Evolutionary conservation across 2,113 vertebrate species (phyloP).

Genomic region (Chunga burmeisteri): DNA sequence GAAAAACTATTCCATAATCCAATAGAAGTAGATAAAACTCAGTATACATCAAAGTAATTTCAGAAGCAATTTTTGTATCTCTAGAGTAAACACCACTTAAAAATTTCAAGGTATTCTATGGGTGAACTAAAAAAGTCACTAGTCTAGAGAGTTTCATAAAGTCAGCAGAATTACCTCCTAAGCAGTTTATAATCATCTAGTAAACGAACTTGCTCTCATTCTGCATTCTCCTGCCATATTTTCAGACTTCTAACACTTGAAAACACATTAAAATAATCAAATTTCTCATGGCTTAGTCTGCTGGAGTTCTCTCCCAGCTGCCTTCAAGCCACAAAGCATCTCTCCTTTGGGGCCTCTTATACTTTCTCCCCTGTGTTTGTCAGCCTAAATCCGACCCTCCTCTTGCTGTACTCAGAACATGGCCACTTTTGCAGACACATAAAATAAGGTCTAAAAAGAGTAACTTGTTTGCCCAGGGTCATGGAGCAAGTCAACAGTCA

Average conservation of each 20-base stretch:
- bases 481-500: neutral
- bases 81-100: constrained; percentile 52
- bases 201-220: rapidly evolving
- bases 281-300: neutral
- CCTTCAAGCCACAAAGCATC: neutral
- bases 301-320: neutral
- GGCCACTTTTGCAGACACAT: neutral
- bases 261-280: neutral
- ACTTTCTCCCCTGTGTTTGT: neutral
- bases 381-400: neutral
- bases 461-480: neutral
- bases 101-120: constrained; percentile 4
- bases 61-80: constrained; percentile 70
- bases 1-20: constrained; percentile 65
- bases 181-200: neutral
- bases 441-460: neutral
- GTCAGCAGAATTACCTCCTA: neutral
- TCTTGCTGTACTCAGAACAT: rapidly evolving
- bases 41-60: constrained; percentile 69
- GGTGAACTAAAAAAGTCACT: constrained; percentile 11
- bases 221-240: neutral
- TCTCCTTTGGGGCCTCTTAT: neutral
- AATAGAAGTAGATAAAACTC: constrained; percentile 67
- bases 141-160: neutral
- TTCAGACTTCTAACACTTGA: neutral